Base-by-base conservation (phyloP, 2,797 vertebrate genomes). In the Eulemur coronatus region DNA sequence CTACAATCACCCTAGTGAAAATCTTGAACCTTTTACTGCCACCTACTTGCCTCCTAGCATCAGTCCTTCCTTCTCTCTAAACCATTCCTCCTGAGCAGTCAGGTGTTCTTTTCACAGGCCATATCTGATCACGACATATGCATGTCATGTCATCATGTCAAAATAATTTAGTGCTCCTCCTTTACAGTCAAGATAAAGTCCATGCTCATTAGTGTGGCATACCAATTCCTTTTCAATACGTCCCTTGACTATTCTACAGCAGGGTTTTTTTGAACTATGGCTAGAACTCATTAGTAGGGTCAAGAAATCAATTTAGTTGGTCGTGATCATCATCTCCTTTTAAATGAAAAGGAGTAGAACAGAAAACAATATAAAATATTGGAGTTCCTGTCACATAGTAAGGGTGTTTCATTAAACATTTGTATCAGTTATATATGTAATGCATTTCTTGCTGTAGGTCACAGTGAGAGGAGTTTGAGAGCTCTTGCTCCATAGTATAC, bases 231-330 rank as follows among this genome's bases (percentile, higher is more conserved):
- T 38, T 59, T 73, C 52, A 84, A 50, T 67, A 90, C 75, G 26
- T 38, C 7, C 6, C 15, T 88, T 61, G 28, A 15, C 20, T 80
- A 75, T 86, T 65, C n/a, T 70, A 70, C 1, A 72, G 67, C 18
- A 78, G 20, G 67, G 30, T 24, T 70, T 55, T 79, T 85, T 89
- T 43, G 67, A 55, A 43, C 28, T 61, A 84, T 75, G 52, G 24
- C 70, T 91, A 26, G 20, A 84, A 96, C 28, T 89, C 52, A 81
- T 92, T 95, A 76, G 46, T 50, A 81, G 8, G 35, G 52, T 88
- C 67, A 92, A 33, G n/a, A 89, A 92, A 95, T 94, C 80, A 79
- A 92, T 92, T 89, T 80, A 78, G 75, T 84, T 59, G 59, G 26
- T 78, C 4, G 0, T 94, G 67, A 89, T 4, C 24, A 92, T 18